A percentile compares a stretch with the other conserved stretches of the same genome.
These are phyloP conservation scores for Pyxicephalus adspersus DNA, from an alignment of 2,113 vertebrate species.

Conservation along the genomic window DNA sequence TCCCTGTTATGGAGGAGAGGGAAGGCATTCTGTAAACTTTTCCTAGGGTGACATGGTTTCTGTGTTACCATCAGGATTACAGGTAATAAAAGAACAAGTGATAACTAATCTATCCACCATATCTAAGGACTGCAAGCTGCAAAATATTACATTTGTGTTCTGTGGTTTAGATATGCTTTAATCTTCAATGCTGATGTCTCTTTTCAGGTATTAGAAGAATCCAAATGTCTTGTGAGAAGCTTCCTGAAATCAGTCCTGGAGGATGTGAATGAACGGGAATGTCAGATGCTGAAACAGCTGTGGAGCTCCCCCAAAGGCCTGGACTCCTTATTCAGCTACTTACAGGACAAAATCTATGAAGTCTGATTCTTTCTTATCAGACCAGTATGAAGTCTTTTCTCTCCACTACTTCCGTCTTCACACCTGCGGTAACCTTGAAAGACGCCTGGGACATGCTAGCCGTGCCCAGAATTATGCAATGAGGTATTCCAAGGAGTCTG, in stretches of 20 bases:
- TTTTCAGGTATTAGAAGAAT: constrained; percentile 90
- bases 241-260: constrained; percentile 89
- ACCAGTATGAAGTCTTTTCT: constrained; percentile 15
- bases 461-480: constrained; percentile 66
- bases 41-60: too few relatives aligned
- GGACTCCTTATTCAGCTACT: constrained; percentile 92
- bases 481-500: constrained; percentile 59
- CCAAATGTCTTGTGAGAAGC: constrained; percentile 91
- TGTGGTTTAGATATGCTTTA: too few relatives aligned
- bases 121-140: too few relatives aligned
- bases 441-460: constrained; percentile 65
- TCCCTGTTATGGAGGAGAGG: too few relatives aligned
- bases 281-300: constrained; percentile 93
- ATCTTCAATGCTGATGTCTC: constrained; percentile 18
- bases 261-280: constrained; percentile 94
- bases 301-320: constrained; percentile 97
- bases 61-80: too few relatives aligned
- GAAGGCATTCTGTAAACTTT: too few relatives aligned
- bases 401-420: constrained; percentile 56
- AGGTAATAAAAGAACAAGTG: too few relatives aligned
- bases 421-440: constrained; percentile 61
- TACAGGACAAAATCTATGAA: constrained; percentile 91
- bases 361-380: constrained; percentile 71
- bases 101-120: too few relatives aligned
- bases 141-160: too few relatives aligned